Evolutionary conservation across 2,888 invertebrate genomes (phyloP).

Genomic region (Pherbina coryleti): DNA sequence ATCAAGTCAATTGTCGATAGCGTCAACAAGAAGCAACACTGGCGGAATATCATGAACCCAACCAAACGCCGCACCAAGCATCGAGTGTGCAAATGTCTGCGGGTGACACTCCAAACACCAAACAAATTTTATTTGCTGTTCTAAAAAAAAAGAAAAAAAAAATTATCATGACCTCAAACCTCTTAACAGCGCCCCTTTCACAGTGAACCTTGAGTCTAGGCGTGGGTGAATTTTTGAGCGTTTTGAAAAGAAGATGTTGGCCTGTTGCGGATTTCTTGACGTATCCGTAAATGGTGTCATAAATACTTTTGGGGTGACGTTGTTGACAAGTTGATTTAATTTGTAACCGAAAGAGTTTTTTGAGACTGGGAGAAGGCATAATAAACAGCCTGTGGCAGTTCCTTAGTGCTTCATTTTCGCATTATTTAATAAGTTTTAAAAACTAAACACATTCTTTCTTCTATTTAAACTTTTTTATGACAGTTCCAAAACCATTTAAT

Average conservation of each 20-base stretch:
- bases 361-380: neutral
- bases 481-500: no score
- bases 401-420: neutral
- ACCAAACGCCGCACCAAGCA: neutral
- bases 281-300: neutral
- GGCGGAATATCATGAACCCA: slow-evolving; percentile 13
- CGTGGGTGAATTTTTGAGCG: neutral
- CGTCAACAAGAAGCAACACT: slow-evolving; percentile 29
- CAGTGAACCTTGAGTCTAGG: neutral
- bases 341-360: slow-evolving; percentile 7
- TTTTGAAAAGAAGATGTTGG: neutral
- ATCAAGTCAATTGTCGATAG: neutral
- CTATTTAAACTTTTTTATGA: no score
- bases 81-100: slow-evolving; percentile 63
- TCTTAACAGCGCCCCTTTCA: neutral
- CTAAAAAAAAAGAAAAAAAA: no score
- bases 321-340: slow-evolving; percentile 25
- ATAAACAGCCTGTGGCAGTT: neutral
- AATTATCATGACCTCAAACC: neutral
- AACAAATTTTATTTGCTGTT: slow-evolving; percentile 67
- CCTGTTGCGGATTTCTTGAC: slow-evolving; percentile 14
- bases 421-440: neutral
- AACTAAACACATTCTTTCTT: no score
- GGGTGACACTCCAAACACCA: slow-evolving; percentile 69
- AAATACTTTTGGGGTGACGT: slow-evolving; percentile 12